These are phyloP conservation scores for Drosophila antonietae DNA, from an alignment of 2,888 invertebrate species.

Conservation along the genomic window DNA sequence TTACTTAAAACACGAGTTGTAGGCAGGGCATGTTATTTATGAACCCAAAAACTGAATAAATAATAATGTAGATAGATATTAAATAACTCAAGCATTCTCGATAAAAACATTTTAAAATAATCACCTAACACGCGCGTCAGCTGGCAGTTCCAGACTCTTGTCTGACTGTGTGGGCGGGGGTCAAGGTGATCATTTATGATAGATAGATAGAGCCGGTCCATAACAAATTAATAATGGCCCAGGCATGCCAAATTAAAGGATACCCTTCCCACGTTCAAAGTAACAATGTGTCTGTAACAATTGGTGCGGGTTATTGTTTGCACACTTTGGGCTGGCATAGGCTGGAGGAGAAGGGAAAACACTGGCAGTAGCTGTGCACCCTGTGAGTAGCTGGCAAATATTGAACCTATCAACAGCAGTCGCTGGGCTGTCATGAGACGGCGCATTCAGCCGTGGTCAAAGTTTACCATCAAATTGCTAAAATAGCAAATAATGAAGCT, in stretches of 20 bases:
- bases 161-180: constrained; percentile 33
- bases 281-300: constrained; percentile 54
- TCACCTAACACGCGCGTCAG: constrained; percentile 28
- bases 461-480: constrained; percentile 79
- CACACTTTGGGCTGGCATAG: constrained; percentile 10
- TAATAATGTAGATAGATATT: neutral
- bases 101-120: constrained; percentile 14
- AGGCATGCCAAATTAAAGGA: constrained; percentile 47
- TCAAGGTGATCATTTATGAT: constrained; percentile 58
- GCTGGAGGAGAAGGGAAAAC: neutral
- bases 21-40: neutral
- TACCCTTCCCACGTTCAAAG: constrained; percentile 37
- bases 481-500: constrained; percentile 81
- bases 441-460: constrained; percentile 63
- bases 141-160: constrained; percentile 25
- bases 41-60: neutral
- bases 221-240: constrained; percentile 68
- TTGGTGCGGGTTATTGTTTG: constrained; percentile 46
- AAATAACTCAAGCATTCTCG: constrained; percentile 5
- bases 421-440: constrained; percentile 40
- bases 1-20: neutral
- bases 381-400: constrained; percentile 51
- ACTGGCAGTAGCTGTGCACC: constrained; percentile 10
- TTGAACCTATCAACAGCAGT: constrained; percentile 54
- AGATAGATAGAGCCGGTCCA: constrained; percentile 58